A percentile compares a stretch with the other conserved stretches of the same genome.
These are phyloP conservation scores for Amphiprion clarkii DNA, from an alignment of 2,797 vertebrate species.

Conservation along the genomic window DNA sequence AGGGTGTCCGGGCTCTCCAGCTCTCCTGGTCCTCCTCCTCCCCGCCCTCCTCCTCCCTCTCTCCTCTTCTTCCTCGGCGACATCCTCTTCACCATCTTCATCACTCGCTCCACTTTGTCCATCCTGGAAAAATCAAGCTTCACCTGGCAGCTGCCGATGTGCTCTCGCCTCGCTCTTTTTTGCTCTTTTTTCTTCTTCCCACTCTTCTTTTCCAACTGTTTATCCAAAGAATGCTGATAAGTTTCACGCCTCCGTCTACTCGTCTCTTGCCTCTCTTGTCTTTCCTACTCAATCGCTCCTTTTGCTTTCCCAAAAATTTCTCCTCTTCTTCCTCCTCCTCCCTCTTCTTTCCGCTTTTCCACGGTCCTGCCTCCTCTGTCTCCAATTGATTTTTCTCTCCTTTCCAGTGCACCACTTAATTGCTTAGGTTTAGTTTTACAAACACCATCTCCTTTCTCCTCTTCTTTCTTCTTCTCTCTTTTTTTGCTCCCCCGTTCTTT, in stretches of 20 bases:
- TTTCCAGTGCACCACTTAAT: constrained; percentile 20
- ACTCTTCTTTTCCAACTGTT: not conserved
- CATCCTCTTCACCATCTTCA: constrained; percentile 90
- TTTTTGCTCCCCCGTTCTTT: constrained; percentile 1
- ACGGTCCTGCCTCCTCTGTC: constrained; percentile 2
- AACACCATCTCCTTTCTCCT: constrained; percentile 5
- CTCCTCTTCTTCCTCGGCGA: constrained; percentile 89
- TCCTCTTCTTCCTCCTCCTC: not conserved
- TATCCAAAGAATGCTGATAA: constrained; percentile 17
- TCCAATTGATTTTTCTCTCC: not conserved
- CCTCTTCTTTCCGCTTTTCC: constrained; percentile 1
- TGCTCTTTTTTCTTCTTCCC: not conserved
- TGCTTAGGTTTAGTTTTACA: constrained; percentile 11
- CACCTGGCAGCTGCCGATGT: constrained; percentile 7
- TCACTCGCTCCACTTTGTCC: constrained; percentile 89
- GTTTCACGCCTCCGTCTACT: constrained; percentile 35
- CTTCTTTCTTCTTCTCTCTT: not conserved
- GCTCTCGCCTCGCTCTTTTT: not conserved
- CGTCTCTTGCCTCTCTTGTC: not conserved
- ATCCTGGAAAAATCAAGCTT: constrained; percentile 57
- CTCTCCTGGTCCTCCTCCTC: constrained; percentile 83
- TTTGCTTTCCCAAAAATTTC: constrained; percentile 1
- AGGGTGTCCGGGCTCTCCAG: constrained; percentile 85
- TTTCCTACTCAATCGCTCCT: not conserved
- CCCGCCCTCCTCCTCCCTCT: constrained; percentile 83